Conservation (phyloP, 30 jellyfish, hydroid and myxozoan species). For the Calvadosia cruxmelitensis region DNA sequence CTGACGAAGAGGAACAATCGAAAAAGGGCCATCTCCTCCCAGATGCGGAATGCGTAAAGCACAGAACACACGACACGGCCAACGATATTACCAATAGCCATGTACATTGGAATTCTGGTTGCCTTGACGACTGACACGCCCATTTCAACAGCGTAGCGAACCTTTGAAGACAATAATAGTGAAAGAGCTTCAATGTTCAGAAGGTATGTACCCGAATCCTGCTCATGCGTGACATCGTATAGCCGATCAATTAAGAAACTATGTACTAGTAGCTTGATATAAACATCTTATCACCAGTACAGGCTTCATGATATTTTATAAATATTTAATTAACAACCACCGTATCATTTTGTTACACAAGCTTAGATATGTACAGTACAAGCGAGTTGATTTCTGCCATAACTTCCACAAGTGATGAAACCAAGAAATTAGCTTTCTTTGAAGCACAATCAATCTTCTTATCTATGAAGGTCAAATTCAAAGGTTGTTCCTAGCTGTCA, state of each 20-base stretch:
- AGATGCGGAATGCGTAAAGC: not conserved
- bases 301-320: too few relatives aligned
- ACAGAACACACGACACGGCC: constrained; percentile 23
- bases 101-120: constrained; percentile 21
- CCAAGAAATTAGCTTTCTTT: too few relatives aligned
- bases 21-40: not conserved
- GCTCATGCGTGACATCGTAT: not conserved
- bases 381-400: too few relatives aligned
- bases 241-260: not conserved
- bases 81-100: constrained; percentile 29
- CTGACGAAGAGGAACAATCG: constrained; percentile 4
- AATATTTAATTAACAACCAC: too few relatives aligned
- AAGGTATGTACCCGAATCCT: not conserved
- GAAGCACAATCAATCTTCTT: too few relatives aligned
- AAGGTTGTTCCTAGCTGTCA: too few relatives aligned
- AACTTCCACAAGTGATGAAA: too few relatives aligned
- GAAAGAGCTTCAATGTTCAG: not conserved
- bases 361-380: too few relatives aligned
- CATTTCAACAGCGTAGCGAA: constrained; percentile 30
- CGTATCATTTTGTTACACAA: too few relatives aligned
- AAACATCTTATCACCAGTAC: too few relatives aligned
- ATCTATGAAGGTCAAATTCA: too few relatives aligned
- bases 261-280: too few relatives aligned
- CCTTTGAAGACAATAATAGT: constrained; percentile 8
- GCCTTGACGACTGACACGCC: constrained; percentile 19